Evolutionary conservation across 2,797 vertebrate genomes (phyloP).

Genomic region (Octomys mimax): DNA sequence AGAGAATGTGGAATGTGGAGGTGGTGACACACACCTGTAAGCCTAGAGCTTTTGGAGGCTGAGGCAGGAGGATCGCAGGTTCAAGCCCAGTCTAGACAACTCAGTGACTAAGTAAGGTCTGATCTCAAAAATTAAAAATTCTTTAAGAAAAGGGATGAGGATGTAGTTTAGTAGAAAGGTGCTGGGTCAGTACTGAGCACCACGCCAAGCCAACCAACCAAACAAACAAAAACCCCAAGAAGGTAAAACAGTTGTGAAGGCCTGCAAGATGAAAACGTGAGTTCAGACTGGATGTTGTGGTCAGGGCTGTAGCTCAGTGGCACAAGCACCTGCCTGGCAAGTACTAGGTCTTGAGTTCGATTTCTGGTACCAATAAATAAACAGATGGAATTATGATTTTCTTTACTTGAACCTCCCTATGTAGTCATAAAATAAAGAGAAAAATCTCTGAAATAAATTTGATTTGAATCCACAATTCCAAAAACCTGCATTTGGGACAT

Average conservation of each 20-base stretch:
- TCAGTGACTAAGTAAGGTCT: neutral
- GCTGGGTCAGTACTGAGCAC: neutral
- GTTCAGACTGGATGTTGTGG: neutral
- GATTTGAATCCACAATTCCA: slow-evolving; percentile 26
- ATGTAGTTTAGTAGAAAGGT: neutral
- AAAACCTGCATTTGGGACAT: neutral
- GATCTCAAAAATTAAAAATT: neutral
- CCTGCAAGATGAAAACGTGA: neutral
- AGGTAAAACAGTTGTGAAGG: neutral
- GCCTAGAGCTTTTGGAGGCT: neutral
- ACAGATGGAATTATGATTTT: neutral
- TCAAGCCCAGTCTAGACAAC: neutral
- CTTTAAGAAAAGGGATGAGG: neutral
- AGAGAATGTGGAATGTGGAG: neutral
- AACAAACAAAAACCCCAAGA: neutral
- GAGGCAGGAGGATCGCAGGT: neutral
- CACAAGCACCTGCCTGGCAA: too few relatives aligned
- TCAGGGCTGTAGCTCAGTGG: too few relatives aligned
- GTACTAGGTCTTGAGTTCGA: too few relatives aligned
- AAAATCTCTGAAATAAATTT: slow-evolving; percentile 41
- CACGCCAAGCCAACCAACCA: neutral
- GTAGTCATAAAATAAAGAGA: neutral
- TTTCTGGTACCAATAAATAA: too few relatives aligned
- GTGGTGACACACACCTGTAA: neutral
- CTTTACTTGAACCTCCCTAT: neutral